These are phyloP conservation scores for Phalacrocorax aristotelis DNA, from an alignment of 2,113 vertebrate species.

Conservation along the genomic window DNA sequence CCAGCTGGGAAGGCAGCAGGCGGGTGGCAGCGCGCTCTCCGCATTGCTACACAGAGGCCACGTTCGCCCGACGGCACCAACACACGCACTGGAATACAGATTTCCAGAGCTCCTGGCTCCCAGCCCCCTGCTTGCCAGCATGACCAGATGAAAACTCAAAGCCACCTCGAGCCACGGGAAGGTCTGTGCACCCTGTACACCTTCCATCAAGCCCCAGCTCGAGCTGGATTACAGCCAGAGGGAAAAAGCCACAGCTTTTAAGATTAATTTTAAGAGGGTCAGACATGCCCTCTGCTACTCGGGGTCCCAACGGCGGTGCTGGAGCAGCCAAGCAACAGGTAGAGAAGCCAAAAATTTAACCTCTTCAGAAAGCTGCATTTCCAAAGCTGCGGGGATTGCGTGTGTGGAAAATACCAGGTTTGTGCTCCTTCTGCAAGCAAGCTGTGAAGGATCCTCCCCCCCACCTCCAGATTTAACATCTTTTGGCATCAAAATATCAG, in stretches of 20 bases:
- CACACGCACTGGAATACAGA: rapidly evolving
- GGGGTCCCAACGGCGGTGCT: background rate
- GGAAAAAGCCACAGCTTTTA: background rate
- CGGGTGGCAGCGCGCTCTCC: rapidly evolving
- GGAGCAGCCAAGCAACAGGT: background rate
- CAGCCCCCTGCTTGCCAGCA: background rate
- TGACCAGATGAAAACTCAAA: background rate
- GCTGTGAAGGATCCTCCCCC: background rate
- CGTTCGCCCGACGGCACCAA: rapidly evolving
- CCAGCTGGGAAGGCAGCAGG: background rate
- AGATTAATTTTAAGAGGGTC: background rate
- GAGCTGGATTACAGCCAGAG: background rate
- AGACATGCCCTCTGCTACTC: background rate
- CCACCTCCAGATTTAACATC: background rate
- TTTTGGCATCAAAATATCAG: background rate
- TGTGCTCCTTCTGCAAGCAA: background rate
- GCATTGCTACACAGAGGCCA: rapidly evolving
- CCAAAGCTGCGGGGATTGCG: background rate
- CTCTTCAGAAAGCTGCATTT: background rate
- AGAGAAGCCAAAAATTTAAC: background rate
- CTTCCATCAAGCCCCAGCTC: background rate
- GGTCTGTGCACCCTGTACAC: background rate
- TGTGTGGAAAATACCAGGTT: background rate
- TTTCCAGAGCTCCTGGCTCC: background rate
- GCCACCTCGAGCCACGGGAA: background rate